Evolutionary conservation across 2,888 invertebrate species (phyloP).

Genomic region (Drosophila meridionalis): DNA sequence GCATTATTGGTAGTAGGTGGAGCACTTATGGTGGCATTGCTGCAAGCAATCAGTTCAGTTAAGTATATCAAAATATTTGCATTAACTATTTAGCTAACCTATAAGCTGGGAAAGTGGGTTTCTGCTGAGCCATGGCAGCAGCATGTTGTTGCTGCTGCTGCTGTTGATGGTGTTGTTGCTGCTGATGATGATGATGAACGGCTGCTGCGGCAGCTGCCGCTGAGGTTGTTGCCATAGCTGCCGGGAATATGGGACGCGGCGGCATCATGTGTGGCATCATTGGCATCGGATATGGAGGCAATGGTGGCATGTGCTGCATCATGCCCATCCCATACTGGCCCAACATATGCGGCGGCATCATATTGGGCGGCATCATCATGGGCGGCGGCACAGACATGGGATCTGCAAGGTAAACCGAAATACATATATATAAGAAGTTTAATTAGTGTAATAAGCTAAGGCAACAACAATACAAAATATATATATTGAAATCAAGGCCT

Average conservation of each 20-base stretch:
- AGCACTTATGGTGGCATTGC: conserved; percentile 91
- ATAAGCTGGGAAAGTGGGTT: conserved; percentile 93
- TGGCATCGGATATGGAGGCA: conserved; percentile 91
- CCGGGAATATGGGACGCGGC: conserved; percentile 92
- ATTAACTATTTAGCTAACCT: conserved; percentile 86
- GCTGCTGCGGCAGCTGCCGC: conserved; percentile 84
- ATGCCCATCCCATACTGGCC: conserved; percentile 87
- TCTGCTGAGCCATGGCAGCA: conserved; percentile 86
- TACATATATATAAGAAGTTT: background rate
- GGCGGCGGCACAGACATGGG: conserved; percentile 85
- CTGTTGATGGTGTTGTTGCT: conserved; percentile 41
- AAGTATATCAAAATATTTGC: too few species aligned
- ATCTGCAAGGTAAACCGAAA: conserved; percentile 54
- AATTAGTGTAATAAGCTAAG: background rate
- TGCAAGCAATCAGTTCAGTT: conserved; percentile 72
- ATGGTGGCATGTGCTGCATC: conserved; percentile 90
- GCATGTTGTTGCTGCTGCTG: conserved; percentile 55
- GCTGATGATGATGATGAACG: conserved; percentile 47
- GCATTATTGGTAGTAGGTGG: conserved; percentile 87
- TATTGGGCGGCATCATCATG: conserved; percentile 88
- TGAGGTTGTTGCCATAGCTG: conserved; percentile 89
- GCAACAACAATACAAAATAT: background rate
- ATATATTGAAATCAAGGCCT: background rate
- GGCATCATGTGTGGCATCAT: conserved; percentile 87
- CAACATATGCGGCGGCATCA: conserved; percentile 87